These are phyloP conservation scores for Synergus umbraculus DNA, from an alignment of 2,888 invertebrate species.

Conservation along the genomic window DNA sequence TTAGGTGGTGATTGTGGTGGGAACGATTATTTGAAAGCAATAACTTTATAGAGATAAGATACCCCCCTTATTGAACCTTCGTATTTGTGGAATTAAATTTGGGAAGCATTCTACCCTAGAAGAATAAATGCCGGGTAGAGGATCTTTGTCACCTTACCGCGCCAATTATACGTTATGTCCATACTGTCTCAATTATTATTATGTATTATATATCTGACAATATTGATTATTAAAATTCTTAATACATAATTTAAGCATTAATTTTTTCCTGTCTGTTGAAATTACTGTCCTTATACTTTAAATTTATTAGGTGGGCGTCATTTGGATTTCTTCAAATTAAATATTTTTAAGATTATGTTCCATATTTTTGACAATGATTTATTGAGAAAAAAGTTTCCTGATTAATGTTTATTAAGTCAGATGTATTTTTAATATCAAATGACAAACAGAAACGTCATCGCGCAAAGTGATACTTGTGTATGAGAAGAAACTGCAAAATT, in stretches of 20 bases:
- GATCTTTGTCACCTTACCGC: constrained; percentile 71
- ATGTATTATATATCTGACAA: constrained; percentile 77
- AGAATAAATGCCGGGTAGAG: constrained; percentile 49
- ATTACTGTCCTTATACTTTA: too few relatives aligned
- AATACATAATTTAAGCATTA: constrained; percentile 65
- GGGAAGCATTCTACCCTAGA: constrained; percentile 49
- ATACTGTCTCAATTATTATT: constrained; percentile 76
- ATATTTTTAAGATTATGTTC: too few relatives aligned
- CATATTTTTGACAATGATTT: too few relatives aligned
- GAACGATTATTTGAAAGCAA: constrained; percentile 35
- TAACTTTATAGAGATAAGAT: constrained; percentile 28
- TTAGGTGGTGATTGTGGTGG: constrained; percentile 73
- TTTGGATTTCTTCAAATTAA: too few relatives aligned
- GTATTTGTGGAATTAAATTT: constrained; percentile 40
- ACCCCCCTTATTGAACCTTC: constrained; percentile 18
- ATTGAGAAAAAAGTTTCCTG: too few relatives aligned
- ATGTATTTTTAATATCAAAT: too few relatives aligned
- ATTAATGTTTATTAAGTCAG: too few relatives aligned
- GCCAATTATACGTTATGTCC: constrained; percentile 75
- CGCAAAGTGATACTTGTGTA: too few relatives aligned
- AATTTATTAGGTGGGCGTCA: too few relatives aligned
- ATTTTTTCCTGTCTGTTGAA: neutral
- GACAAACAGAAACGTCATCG: too few relatives aligned
- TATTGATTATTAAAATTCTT: constrained; percentile 77
- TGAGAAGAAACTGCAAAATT: too few relatives aligned